Percentiles rank a stretch among this genome's conserved stretches.
Evolutionary conservation across 2,113 vertebrate species (phyloP).

Genomic region (Callipepla californica): DNA sequence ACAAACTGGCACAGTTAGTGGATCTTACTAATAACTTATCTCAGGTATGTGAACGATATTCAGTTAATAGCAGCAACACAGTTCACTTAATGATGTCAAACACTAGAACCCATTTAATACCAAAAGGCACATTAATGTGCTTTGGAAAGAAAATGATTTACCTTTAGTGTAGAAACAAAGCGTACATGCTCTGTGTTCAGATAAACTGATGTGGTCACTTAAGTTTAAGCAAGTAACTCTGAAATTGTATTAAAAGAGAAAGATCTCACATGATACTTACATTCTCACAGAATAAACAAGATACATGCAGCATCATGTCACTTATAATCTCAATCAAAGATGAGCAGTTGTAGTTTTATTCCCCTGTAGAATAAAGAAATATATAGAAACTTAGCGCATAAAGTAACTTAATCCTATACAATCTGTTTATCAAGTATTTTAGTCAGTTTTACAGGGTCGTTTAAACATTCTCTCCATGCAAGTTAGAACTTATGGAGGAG

Average conservation of each 20-base stretch:
- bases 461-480: background rate
- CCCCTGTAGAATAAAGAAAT: background rate
- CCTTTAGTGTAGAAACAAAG: background rate
- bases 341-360: background rate
- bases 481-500: background rate
- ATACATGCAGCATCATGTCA: too few species aligned
- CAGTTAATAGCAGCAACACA: background rate
- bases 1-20: slow-evolving; percentile 69
- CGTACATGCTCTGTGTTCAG: background rate
- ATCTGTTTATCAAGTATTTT: background rate
- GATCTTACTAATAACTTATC: slow-evolving; percentile 29
- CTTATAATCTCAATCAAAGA: background rate
- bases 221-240: background rate
- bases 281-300: background rate
- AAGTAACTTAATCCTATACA: background rate
- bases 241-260: background rate
- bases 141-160: background rate
- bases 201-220: background rate
- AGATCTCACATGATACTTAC: background rate
- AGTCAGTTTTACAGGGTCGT: background rate
- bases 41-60: slow-evolving; percentile 45
- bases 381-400: fast-evolving
- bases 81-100: slow-evolving; percentile 26
- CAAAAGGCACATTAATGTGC: background rate
- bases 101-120: background rate